Evolutionary conservation across 2,888 invertebrate species (phyloP).

Genomic region (Drosophila paramelanica): DNA sequence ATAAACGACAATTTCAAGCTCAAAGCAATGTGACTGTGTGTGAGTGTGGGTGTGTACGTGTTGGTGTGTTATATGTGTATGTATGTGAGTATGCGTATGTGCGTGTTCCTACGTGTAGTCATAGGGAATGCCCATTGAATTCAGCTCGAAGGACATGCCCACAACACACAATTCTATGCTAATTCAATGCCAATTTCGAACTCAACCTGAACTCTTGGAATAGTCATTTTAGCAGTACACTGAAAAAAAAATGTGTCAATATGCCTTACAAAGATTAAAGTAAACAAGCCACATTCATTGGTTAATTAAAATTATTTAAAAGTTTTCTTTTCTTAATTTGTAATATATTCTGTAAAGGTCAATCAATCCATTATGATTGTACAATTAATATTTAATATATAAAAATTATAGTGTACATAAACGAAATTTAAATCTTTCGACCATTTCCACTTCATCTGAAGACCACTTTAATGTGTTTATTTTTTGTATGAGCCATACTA

Average conservation of each 20-base stretch:
- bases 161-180: slow-evolving; percentile 24
- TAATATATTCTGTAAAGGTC: too few species aligned
- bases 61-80: not conserved
- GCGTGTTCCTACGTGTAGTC: slow-evolving; percentile 6
- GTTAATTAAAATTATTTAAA: too few species aligned
- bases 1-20: slow-evolving; percentile 14
- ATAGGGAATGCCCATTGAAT: slow-evolving; percentile 15
- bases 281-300: too few species aligned
- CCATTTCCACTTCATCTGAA: too few species aligned
- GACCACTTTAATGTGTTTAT: too few species aligned
- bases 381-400: too few species aligned
- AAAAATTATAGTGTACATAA: too few species aligned
- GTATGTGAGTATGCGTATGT: not conserved
- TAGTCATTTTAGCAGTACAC: slow-evolving; percentile 14
- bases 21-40: slow-evolving; percentile 16
- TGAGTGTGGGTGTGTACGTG: slow-evolving; percentile 1
- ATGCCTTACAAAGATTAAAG: not conserved
- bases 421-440: too few species aligned
- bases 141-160: slow-evolving; percentile 3
- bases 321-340: too few species aligned
- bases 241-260: not conserved
- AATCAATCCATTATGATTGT: too few species aligned
- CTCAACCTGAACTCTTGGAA: slow-evolving; percentile 7
- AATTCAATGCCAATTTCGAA: slow-evolving; percentile 23
- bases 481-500: too few species aligned